Base-by-base conservation (phyloP, 2,113 vertebrate species). In the Sylvia atricapilla region DNA sequence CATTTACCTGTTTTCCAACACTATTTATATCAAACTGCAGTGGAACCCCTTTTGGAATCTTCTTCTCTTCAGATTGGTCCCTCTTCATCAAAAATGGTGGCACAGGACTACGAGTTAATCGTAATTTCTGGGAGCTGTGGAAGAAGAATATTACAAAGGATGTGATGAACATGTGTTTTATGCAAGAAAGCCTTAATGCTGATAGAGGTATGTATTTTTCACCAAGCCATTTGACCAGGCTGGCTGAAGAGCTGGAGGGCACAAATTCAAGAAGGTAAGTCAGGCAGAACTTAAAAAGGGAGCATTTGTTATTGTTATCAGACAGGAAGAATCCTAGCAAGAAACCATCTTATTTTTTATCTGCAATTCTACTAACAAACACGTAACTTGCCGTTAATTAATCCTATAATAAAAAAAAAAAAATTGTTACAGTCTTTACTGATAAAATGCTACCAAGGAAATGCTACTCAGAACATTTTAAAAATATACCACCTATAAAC, bases 21-120 rank as follows among this genome's bases (percentile, higher is more conserved):
- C 99, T 99, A 96, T 99, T 99, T 89, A 99, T 99, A 95, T 99
- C 99, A 96, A 99, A 99, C 86, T 99, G 98, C 87, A 99, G 90
- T 16, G 98, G 98, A 33, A 99, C 99, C 21, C 99, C 99, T 98
- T 99, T 99, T 33, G 99, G 99, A 67, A 98, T 83, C 94, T 98
- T 98, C 89, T 99, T 99, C 97, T 98, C 98, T 95, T 99, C 98
- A 25, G 98, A 95, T 1, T 97, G 98, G 2, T 98, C 98, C 73
- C 96, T 95, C 93, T 98, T 98, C 91, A 98, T 91, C 12, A 98
- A 96, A 83, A 98, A 97, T 3, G 97, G 96, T 15, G 96, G 97
- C 49, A 98, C 96, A 46, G 98, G 97, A 33, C 98, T 98, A 85
- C 98, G 98, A 84, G 98, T 97, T 59, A 99, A 97, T 98, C 98